phyloP scores from a whole-genome alignment of 2,113 vertebrate genomes.

The Lepus americanus region DNA sequence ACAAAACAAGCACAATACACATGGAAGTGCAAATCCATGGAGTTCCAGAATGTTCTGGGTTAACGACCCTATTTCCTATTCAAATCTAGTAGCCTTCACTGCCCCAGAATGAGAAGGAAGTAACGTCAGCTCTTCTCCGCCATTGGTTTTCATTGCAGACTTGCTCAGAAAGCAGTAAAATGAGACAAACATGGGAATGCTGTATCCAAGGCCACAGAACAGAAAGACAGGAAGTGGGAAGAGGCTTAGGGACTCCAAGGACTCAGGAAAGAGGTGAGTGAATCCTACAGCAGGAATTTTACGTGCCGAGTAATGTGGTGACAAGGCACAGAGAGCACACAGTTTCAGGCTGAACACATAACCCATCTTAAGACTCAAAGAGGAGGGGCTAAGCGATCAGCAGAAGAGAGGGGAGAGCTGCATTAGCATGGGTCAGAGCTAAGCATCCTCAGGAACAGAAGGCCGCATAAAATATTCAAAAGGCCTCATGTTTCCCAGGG shows the following conservation, averaged over 20 bases:
- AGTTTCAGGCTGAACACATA: neutral
- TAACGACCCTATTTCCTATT: neutral
- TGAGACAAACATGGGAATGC: neutral
- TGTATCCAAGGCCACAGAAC: neutral
- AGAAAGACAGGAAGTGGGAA: neutral
- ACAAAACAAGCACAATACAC: neutral
- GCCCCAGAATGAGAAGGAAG: neutral
- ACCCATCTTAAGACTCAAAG: neutral
- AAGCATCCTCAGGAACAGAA: neutral
- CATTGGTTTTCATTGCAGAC: neutral
- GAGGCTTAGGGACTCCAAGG: neutral
- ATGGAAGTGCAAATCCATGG: neutral
- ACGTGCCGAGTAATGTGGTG: neutral
- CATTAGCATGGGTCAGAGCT: slow-evolving; percentile 17
- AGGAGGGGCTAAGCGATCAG: neutral
- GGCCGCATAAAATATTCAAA: slow-evolving; percentile 55
- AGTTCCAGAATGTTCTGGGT: neutral
- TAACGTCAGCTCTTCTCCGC: neutral
- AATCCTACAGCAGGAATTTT: neutral
- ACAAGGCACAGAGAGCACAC: neutral
- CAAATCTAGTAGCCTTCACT: slow-evolving; percentile 2
- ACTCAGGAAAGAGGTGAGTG: neutral
- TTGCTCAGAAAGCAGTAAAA: neutral
- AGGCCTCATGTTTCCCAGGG: neutral
- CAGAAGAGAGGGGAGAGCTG: neutral